phyloP scores from a whole-genome alignment of 2,888 invertebrate genomes.

The Barypeithes pellucidus region DNA sequence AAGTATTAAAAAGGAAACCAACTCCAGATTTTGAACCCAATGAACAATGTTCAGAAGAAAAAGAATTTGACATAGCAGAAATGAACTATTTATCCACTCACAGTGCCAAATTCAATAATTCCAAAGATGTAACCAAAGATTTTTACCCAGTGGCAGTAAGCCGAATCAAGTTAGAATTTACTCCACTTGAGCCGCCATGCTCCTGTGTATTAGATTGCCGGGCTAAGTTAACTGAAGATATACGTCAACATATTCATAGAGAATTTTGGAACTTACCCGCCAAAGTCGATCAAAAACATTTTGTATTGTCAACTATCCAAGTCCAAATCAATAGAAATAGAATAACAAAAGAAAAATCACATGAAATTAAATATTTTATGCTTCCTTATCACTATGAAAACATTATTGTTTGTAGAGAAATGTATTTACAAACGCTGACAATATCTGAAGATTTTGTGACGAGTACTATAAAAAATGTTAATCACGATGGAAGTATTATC shows the following conservation, averaged over 20 bases:
- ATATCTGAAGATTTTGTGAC: slow-evolving; percentile 41
- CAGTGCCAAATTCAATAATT: slow-evolving; percentile 10
- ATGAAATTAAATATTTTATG: slow-evolving; percentile 42
- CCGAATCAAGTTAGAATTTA: slow-evolving; percentile 24
- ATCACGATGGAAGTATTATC: slow-evolving; percentile 48
- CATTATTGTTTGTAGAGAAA: slow-evolving; percentile 47
- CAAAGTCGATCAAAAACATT: slow-evolving; percentile 50
- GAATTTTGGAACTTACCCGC: slow-evolving; percentile 47
- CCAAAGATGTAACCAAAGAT: slow-evolving; percentile 43
- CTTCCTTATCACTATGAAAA: slow-evolving; percentile 44
- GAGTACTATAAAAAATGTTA: slow-evolving; percentile 40
- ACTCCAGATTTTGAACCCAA: background rate
- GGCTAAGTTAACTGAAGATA: slow-evolving; percentile 43
- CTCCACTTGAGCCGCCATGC: slow-evolving; percentile 45
- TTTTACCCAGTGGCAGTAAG: slow-evolving; percentile 21
- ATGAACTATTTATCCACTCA: background rate
- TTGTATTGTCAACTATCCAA: slow-evolving; percentile 43
- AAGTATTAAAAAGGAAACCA: slow-evolving; percentile 17
- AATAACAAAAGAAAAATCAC: slow-evolving; percentile 37
- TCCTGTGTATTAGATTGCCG: slow-evolving; percentile 35
- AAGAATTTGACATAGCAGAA: slow-evolving; percentile 8
- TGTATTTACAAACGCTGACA: slow-evolving; percentile 47
- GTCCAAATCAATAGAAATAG: slow-evolving; percentile 29
- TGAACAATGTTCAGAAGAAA: background rate
- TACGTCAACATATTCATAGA: slow-evolving; percentile 47